Conservation (phyloP, 64 coral and sea anemone species). For the Actinia tenebrosa region DNA sequence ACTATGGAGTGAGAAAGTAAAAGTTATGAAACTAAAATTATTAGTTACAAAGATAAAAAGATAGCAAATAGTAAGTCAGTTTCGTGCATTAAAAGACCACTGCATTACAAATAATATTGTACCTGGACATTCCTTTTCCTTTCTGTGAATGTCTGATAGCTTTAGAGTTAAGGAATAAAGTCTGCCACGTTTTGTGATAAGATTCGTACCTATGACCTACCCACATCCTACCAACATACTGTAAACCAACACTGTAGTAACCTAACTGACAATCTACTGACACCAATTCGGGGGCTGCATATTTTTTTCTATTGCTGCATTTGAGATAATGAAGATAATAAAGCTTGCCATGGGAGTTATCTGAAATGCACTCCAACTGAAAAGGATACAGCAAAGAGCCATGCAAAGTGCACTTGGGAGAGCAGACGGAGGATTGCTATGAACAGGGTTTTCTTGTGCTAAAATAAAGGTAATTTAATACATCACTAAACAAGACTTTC, state of each 20-base stretch:
- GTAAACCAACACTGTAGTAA: too few relatives aligned
- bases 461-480: background rate
- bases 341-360: too few relatives aligned
- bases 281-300: too few relatives aligned
- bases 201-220: too few relatives aligned
- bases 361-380: background rate
- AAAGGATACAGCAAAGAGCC: slow-evolving; percentile 94
- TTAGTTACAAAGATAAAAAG: too few relatives aligned
- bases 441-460: background rate
- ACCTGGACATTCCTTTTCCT: slow-evolving; percentile 91
- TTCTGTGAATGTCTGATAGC: slow-evolving; percentile 73
- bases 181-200: too few relatives aligned
- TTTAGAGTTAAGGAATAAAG: background rate
- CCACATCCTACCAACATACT: too few relatives aligned
- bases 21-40: background rate
- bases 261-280: too few relatives aligned
- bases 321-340: too few relatives aligned
- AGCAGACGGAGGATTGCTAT: slow-evolving; percentile 35
- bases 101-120: background rate
- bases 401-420: slow-evolving; percentile 70
- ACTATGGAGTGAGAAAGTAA: slow-evolving; percentile 42
- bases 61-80: too few relatives aligned
- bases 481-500: background rate
- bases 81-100: background rate
- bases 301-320: too few relatives aligned